A percentile compares a stretch with the other conserved stretches of the same genome.
phyloP scores from a whole-genome alignment of 1,140 invertebrate species.

The Vollenhovia emeryi region DNA sequence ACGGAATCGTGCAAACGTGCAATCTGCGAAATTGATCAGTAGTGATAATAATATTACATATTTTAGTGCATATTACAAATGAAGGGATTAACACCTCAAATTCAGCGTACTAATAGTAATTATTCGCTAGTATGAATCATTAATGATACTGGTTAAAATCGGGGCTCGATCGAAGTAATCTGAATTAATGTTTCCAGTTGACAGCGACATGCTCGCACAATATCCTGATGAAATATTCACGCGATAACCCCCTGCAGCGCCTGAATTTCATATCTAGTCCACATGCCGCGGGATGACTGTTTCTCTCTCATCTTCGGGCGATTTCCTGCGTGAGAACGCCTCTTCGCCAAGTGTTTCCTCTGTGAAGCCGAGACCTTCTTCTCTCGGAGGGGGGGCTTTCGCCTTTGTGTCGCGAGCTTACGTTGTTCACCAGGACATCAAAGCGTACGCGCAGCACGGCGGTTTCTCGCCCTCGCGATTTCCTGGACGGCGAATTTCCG shows the following conservation, averaged over 20 bases:
- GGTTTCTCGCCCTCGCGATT: slow-evolving; percentile 56
- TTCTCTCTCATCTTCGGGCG: slow-evolving; percentile 26
- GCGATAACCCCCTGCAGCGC: not conserved
- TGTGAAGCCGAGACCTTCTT: slow-evolving; percentile 9
- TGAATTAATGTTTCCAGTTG: slow-evolving; percentile 51
- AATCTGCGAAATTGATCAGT: not conserved
- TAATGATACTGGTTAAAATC: slow-evolving; percentile 39
- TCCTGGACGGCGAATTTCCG: slow-evolving; percentile 31
- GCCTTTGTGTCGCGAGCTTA: slow-evolving; percentile 49
- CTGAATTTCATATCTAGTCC: slow-evolving; percentile 36
- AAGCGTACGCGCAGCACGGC: slow-evolving; percentile 14
- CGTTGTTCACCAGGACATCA: slow-evolving; percentile 49
- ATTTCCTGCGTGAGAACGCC: slow-evolving; percentile 43
- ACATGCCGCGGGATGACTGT: not conserved
- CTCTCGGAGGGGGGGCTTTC: not conserved
- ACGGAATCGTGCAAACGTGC: not conserved
- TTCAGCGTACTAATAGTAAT: slow-evolving; percentile 9
- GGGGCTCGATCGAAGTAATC: slow-evolving; percentile 5
- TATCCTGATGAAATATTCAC: slow-evolving; percentile 42
- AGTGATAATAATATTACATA: not conserved
- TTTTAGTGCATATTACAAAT: slow-evolving; percentile 16
- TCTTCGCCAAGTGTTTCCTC: slow-evolving; percentile 37
- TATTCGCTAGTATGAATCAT: slow-evolving; percentile 31
- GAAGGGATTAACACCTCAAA: slow-evolving; percentile 9
- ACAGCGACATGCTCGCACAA: slow-evolving; percentile 35